Base-by-base conservation (phyloP, 2,888 invertebrate species). In the Hydrotaea cyrtoneurina region DNA sequence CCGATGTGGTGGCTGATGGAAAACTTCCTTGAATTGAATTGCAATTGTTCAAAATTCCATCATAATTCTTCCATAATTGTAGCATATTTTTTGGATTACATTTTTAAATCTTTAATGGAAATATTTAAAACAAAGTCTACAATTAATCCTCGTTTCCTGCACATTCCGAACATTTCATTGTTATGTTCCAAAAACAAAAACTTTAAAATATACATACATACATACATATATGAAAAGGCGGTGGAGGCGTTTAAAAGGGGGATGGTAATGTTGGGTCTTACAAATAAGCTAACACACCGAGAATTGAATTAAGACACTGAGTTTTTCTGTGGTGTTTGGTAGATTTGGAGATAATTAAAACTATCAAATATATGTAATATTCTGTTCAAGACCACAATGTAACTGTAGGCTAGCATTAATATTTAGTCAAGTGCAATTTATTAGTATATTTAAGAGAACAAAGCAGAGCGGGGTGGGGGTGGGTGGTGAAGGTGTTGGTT, bases 391-490 rank as follows among this genome's bases (percentile, higher is more conserved):
- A 50, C 50, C 50, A 50, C 3, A 1, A n/a, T 50, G 43, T 43
- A 10, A 43, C n/a, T 50, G 50, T 50, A 39, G n/a, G 31, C 50
- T 50, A 5, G n/a, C 39, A 39, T 31, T 31, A 83, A 23, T 64
- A 72, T 78, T 55, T 57, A 72, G 78, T 23, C 83, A 84, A 80
- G 75, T 84, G 83, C 83, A 79, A 10, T 78, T 79, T 57, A 31
- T 73, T 76, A 81, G 78, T 81, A 76, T 77, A 76, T 39, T 64
- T 19, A 78, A 15, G 57, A 64, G 66, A 77, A 69, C 26, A 69
- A 69, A 21, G 43, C 43, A 69, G 57, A n/a, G 57, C 3, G 36
- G 73, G 36, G 13, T 50, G 50, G 19, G 55, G 15, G n/a, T 21
- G 26, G 11, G 31, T 19, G 64, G n/a, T 64, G 17, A 19, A 19